These are phyloP conservation scores for Vanessa cardui DNA, from an alignment of 2,888 invertebrate species.

Conservation along the genomic window DNA sequence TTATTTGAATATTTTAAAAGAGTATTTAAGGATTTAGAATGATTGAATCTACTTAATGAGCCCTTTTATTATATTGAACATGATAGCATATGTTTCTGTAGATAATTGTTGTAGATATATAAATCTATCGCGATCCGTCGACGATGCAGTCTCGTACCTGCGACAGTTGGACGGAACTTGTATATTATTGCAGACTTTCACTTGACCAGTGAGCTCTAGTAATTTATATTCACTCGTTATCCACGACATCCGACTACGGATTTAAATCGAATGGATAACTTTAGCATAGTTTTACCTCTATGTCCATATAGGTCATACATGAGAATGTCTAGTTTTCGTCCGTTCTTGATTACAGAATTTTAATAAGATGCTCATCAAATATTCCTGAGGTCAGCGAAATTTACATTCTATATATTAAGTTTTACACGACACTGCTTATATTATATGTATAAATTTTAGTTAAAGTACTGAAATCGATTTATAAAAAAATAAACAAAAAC, in stretches of 20 bases:
- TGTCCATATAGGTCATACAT: conserved; percentile 17
- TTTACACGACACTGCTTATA: too few species aligned
- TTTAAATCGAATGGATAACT: conserved; percentile 53
- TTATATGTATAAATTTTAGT: too few species aligned
- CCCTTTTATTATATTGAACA: background rate
- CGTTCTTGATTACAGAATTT: background rate
- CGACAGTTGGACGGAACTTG: conserved; percentile 49
- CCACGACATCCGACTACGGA: conserved; percentile 65
- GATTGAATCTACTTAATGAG: background rate
- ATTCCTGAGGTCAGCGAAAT: background rate
- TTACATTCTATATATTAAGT: too few species aligned
- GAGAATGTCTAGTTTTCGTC: conserved; percentile 2
- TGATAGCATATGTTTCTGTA: background rate
- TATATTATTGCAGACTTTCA: conserved; percentile 69
- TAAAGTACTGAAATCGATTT: too few species aligned
- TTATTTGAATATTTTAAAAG: background rate
- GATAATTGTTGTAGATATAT: background rate
- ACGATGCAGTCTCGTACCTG: conserved; percentile 57
- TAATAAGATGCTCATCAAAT: background rate
- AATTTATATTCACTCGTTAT: conserved; percentile 68
- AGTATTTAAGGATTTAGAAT: background rate
- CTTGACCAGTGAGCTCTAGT: conserved; percentile 58
- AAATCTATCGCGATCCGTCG: conserved; percentile 52
- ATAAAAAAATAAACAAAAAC: too few species aligned
- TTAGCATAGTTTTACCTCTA: conserved; percentile 33